Evolutionary conservation across 2,797 vertebrate species (phyloP), one percentile per base, ranked within the genome.

Genomic region (Clarias fuscus): DNA sequence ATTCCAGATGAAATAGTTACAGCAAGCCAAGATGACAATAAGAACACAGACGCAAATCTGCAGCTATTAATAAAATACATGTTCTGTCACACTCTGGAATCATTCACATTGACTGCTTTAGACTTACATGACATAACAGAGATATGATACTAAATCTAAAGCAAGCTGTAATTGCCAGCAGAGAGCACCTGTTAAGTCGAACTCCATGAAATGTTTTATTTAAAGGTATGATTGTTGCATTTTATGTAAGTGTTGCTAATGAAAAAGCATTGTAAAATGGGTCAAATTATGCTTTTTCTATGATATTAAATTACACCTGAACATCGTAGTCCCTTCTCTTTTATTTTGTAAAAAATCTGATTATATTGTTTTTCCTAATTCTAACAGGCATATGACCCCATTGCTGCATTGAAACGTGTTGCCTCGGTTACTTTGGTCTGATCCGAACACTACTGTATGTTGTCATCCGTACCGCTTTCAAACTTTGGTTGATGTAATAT

Each of bases 21-120:
- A 61, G 62, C n/a, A 67, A 56, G 64, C n/a, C 15, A 1, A 67
- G 24, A 43, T 33, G 24, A 84, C 17, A 56, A 76, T 67, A 71
- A 76, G 77, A 79, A 87, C 83, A 72, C 5, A 56, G 73, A 24
- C 27, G 13, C 53, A 87, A 71, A 84, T 80, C 76, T 68, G 22
- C 37, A 58, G 65, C 75, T 37, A 43, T 77, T 48, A 80, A 80
- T 80, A 33, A 80, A 79, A 64, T 65, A 17, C 82, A 67, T 58
- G 58, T 70, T 72, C 65, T 62, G 73, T 61, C 81, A 72, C 56
- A 84, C 13, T 68, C 22, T 53, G 40, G 48, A 80, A 81, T 61
- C 3, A 83, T 43, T 75, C 59, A 80, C 0, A 27, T 78, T 14
- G 17, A 40, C 64, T 59, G 56, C 24, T 70, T 27, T 48, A 40